A percentile compares a stretch with the other conserved stretches of the same genome.
Evolutionary conservation across 2,113 vertebrate genomes (phyloP).

Genomic region (Lucifuga dentata): DNA sequence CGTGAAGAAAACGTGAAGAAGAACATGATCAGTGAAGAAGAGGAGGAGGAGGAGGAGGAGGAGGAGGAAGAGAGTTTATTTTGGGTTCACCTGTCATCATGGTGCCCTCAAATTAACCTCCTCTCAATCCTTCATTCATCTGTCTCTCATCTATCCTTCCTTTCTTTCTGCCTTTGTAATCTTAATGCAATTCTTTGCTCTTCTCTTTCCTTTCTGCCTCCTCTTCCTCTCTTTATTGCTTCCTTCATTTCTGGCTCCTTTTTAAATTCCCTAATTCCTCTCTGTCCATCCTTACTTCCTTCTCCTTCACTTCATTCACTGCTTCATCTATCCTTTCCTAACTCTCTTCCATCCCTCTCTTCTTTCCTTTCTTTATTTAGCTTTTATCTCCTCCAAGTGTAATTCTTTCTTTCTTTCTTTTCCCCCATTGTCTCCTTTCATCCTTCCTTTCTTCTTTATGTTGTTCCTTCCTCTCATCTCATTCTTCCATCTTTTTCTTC

Average conservation of each 20-base stretch:
- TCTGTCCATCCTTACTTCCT: neutral
- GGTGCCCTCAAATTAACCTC: neutral
- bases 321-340: neutral
- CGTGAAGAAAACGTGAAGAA: too few relatives aligned
- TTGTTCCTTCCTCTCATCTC: too few relatives aligned
- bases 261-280: neutral
- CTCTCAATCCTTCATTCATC: neutral
- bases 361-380: too few relatives aligned
- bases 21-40: too few relatives aligned
- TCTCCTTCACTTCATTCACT: neutral
- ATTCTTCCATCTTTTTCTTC: too few relatives aligned
- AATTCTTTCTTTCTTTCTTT: neutral
- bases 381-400: too few relatives aligned
- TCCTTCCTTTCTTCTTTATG: neutral
- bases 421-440: neutral
- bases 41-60: slow-evolving; percentile 11
- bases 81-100: slow-evolving; percentile 41
- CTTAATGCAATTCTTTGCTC: neutral
- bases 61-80: slow-evolving; percentile 1
- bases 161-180: neutral
- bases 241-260: neutral
- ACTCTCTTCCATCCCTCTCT: neutral
- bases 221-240: too few relatives aligned
- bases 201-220: neutral
- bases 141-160: neutral